Conservation (phyloP, 2,113 vertebrate genomes). For the Aix galericulata region DNA sequence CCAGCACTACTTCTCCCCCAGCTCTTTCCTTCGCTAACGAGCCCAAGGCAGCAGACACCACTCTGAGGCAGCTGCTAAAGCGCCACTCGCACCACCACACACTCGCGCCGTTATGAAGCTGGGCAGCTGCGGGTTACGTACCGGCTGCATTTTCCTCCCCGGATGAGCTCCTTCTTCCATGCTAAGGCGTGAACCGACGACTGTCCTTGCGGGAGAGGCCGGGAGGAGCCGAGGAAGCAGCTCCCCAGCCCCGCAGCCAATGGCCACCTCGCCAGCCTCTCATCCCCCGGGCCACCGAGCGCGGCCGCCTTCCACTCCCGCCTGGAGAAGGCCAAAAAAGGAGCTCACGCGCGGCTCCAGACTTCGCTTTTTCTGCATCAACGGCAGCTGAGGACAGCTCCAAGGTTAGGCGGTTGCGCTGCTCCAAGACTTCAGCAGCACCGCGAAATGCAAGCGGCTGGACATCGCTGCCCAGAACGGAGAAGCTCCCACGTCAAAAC, state of each 20-base stretch:
- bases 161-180: slow-evolving; percentile 76
- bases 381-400: slow-evolving; percentile 12
- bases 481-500: slow-evolving; percentile 1
- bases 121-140: slow-evolving; percentile 68
- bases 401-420: not conserved
- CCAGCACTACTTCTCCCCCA: not conserved
- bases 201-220: slow-evolving; percentile 43
- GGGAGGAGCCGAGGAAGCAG: not conserved
- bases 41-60: slow-evolving; percentile 8
- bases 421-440: slow-evolving; percentile 5
- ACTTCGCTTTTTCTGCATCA: slow-evolving; percentile 33
- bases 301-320: slow-evolving; percentile 50
- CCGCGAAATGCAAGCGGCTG: not conserved
- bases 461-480: not conserved
- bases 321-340: slow-evolving; percentile 64
- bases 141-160: slow-evolving; percentile 74
- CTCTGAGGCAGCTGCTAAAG: slow-evolving; percentile 12
- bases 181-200: not conserved
- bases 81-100: not conserved
- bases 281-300: slow-evolving; percentile 65
- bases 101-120: not conserved
- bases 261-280: slow-evolving; percentile 43
- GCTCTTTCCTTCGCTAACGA: not conserved
- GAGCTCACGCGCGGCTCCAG: not conserved
- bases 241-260: slow-evolving; percentile 71